phyloP scores from a whole-genome alignment of 2,113 vertebrate genomes.

The Mustelus asterias region DNA sequence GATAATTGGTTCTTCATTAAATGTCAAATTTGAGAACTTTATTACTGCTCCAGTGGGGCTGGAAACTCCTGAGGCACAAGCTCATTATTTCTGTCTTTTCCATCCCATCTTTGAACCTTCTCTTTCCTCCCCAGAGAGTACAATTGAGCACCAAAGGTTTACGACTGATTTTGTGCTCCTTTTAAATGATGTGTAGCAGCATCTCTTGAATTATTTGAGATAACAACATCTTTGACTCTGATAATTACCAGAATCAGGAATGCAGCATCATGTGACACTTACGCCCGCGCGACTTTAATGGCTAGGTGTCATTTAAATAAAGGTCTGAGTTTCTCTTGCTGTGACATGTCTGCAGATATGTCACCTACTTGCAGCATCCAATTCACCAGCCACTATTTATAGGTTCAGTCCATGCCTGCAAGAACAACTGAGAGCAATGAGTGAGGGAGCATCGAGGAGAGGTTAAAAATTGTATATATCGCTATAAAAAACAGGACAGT shows the following conservation, averaged over 20 bases:
- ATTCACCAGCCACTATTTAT: neutral
- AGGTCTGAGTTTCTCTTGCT: neutral
- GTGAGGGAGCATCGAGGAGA: neutral
- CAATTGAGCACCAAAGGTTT: neutral
- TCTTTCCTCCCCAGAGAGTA: neutral
- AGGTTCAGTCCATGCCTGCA: neutral
- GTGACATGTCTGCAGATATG: neutral
- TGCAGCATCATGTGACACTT: neutral
- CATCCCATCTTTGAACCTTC: no score
- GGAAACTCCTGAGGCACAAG: no score
- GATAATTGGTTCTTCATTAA: no score
- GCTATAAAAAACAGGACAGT: neutral
- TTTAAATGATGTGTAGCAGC: neutral
- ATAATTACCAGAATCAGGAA: neutral
- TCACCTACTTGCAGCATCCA: neutral
- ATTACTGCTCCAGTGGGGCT: no score
- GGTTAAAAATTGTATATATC: neutral
- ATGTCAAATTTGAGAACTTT: no score
- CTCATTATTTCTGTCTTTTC: no score
- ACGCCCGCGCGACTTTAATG: neutral
- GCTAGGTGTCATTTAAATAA: neutral
- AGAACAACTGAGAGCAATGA: neutral
- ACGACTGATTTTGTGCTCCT: neutral
- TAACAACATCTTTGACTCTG: neutral
- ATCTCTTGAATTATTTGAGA: neutral